Percentiles rank a stretch among this genome's conserved stretches.
phyloP scores from a whole-genome alignment of 2,113 vertebrate genomes.

The Balaeniceps rex region DNA sequence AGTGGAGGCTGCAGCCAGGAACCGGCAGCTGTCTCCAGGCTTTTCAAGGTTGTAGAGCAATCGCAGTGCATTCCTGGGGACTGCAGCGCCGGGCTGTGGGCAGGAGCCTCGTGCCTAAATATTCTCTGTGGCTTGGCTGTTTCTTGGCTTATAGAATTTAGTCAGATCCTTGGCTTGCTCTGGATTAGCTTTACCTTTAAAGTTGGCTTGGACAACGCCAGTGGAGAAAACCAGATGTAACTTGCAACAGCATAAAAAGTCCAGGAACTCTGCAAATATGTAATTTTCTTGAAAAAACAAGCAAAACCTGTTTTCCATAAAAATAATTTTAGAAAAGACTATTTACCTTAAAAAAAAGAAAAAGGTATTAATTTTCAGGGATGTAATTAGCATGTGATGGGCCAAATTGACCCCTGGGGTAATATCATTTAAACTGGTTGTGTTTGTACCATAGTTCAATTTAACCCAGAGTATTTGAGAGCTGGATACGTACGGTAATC shows the following conservation, averaged over 20 bases:
- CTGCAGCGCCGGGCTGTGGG: background rate
- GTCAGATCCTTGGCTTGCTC: background rate
- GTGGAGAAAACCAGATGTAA: slow-evolving; percentile 25
- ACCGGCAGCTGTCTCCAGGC: background rate
- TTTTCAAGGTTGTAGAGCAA: background rate
- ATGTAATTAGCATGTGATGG: background rate
- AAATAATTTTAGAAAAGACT: slow-evolving; percentile 13
- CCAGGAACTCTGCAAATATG: background rate
- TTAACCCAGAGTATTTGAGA: background rate
- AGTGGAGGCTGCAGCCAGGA: background rate
- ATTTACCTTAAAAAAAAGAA: background rate
- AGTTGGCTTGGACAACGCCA: background rate
- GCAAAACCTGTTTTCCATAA: slow-evolving; percentile 6
- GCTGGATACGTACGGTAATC: background rate
- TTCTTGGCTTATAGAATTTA: slow-evolving; percentile 3
- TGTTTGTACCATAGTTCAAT: background rate
- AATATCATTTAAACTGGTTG: background rate
- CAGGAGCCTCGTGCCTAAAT: background rate
- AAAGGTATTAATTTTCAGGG: background rate
- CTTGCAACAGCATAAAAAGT: background rate
- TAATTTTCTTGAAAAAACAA: slow-evolving; percentile 35
- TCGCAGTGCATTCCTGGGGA: background rate
- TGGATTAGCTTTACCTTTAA: slow-evolving; percentile 33
- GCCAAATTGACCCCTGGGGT: background rate
- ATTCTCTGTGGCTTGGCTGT: slow-evolving; percentile 36